phyloP scores from a whole-genome alignment of 2,888 invertebrate species.

The Watsonalla binaria region DNA sequence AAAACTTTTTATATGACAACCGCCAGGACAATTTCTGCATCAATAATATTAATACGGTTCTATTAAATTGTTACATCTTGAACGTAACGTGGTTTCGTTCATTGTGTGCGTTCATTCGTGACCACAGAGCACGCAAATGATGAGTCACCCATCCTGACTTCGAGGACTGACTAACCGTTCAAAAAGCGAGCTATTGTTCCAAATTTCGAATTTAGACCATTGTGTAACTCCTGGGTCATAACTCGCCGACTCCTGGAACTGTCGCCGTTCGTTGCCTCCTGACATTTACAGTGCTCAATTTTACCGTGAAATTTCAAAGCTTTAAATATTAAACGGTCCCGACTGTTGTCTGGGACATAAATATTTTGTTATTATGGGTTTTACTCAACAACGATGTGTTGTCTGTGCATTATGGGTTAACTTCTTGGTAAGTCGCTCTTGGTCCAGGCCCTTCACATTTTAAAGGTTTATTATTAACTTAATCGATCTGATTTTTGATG shows the following conservation, averaged over 20 bases:
- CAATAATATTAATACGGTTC: no score
- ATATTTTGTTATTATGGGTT: not conserved
- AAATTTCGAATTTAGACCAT: conserved; percentile 25
- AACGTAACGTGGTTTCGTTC: conserved; percentile 31
- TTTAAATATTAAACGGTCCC: conserved; percentile 12
- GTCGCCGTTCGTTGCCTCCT: conserved; percentile 9
- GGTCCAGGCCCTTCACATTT: no score
- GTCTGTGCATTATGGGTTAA: no score
- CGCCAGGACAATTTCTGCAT: no score
- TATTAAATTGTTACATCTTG: conserved; percentile 9
- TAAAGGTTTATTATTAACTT: no score
- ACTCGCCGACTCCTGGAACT: conserved; percentile 18
- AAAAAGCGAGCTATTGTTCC: conserved; percentile 59
- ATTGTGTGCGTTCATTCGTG: conserved; percentile 53
- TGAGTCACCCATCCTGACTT: conserved; percentile 65
- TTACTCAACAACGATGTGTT: no score
- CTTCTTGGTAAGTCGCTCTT: no score
- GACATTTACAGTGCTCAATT: conserved; percentile 25
- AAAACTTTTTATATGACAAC: no score
- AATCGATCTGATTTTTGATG: no score
- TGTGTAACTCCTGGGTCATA: conserved; percentile 26
- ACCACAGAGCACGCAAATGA: conserved; percentile 45
- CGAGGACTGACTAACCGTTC: conserved; percentile 58
- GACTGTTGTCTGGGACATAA: not conserved
- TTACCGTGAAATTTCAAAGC: conserved; percentile 8